Conservation (phyloP, 2,797 vertebrate species). For the Hippocampus kuda region DNA sequence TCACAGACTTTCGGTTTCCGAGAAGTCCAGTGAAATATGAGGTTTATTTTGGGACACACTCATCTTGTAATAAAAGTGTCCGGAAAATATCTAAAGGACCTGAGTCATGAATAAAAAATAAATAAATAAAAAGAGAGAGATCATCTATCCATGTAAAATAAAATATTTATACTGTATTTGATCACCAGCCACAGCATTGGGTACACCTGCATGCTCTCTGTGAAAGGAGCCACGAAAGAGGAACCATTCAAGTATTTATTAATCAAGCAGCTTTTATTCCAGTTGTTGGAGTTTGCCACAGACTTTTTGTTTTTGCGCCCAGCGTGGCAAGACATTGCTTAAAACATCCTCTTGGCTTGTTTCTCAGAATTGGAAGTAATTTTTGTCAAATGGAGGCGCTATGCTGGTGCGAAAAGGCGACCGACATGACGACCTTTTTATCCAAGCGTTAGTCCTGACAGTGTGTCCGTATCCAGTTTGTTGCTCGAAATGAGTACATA, state of each 20-base stretch:
- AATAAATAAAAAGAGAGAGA: too few species aligned
- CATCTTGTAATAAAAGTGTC: conserved; percentile 1
- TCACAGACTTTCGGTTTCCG: not conserved
- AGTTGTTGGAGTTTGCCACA: not conserved
- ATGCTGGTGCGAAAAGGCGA: not conserved
- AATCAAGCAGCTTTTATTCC: not conserved
- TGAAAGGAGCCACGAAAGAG: not conserved
- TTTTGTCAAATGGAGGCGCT: not conserved
- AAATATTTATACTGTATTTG: not conserved
- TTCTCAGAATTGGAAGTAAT: not conserved
- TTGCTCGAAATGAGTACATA: not conserved
- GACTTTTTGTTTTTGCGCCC: not conserved
- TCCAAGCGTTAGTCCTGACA: not conserved
- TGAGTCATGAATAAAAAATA: not conserved
- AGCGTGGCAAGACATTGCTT: not conserved
- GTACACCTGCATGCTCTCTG: not conserved
- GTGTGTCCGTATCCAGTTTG: not conserved
- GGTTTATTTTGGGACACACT: not conserved
- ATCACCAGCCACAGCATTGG: not conserved
- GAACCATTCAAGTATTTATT: not conserved
- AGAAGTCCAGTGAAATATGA: conserved; percentile 1
- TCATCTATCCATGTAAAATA: not conserved
- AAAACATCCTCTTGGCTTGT: not conserved
- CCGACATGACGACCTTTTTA: not conserved
- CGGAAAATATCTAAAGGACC: not conserved